Conservation (phyloP, 2,888 invertebrate genomes). For the Pogonocherus hispidulus region DNA sequence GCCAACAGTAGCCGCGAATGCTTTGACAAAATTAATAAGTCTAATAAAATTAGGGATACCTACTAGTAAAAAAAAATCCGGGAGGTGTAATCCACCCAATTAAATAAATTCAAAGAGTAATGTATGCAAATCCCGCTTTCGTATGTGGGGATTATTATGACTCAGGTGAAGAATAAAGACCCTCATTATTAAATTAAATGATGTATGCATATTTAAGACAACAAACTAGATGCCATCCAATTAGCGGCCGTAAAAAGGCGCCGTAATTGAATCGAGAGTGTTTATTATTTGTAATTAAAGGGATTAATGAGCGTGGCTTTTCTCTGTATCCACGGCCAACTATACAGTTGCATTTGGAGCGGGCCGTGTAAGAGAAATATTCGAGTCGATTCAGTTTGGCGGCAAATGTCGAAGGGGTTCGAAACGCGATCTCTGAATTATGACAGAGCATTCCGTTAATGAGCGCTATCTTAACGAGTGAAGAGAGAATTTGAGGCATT, state of each 20-base stretch:
- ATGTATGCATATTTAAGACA: slow-evolving; percentile 35
- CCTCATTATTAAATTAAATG: slow-evolving; percentile 38
- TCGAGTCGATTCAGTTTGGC: slow-evolving; percentile 22
- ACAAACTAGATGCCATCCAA: slow-evolving; percentile 41
- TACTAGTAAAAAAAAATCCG: too few relatives aligned
- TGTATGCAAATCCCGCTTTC: slow-evolving; percentile 21
- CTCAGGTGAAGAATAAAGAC: slow-evolving; percentile 20
- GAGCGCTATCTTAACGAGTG: not conserved
- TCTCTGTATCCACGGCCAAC: slow-evolving; percentile 14
- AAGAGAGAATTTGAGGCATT: not conserved
- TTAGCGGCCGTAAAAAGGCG: slow-evolving; percentile 38
- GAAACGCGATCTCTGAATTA: not conserved
- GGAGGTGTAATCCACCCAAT: not conserved
- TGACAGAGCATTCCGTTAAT: not conserved
- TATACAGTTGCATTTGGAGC: slow-evolving; percentile 24
- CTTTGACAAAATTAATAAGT: too few relatives aligned
- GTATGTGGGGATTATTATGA: slow-evolving; percentile 13
- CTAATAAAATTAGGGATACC: too few relatives aligned
- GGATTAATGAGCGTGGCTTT: slow-evolving; percentile 40
- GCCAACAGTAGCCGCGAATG: too few relatives aligned
- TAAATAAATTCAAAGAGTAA: slow-evolving; percentile 13
- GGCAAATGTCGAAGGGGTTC: not conserved
- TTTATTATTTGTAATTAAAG: slow-evolving; percentile 46
- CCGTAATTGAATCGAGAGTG: slow-evolving; percentile 45
- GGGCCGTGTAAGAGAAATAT: slow-evolving; percentile 12